Evolutionary conservation across 2,888 invertebrate species (phyloP), one percentile per base, ranked within the genome.

Genomic region (Ypsolopha scabrella): DNA sequence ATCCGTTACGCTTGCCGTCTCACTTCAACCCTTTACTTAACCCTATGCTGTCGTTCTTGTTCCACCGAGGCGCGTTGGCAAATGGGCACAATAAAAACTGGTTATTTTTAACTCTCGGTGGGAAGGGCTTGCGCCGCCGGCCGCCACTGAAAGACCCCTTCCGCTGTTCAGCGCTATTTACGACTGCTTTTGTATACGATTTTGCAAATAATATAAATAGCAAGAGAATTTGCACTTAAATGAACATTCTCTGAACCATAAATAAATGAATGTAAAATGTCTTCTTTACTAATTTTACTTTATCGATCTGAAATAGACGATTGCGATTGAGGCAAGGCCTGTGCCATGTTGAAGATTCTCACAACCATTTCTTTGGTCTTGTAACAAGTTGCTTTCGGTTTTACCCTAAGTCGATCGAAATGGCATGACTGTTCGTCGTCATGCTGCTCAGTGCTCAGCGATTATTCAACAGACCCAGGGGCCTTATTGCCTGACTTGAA

Each of bases 81-180:
- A 41, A 49, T 48, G 39, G 48, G 38, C 73, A 78, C 75, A 81
- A 78, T 79, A 82, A 82, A 82, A 83, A 83, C 80, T 77, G 80
- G 80, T 82, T 85, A 85, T 83, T 83, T 83, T 83, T 83, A 83
- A 81, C 80, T 81, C 69, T 70, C 13, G 24, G 35, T 71, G 73
- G 72, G 75, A 72, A 78, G 76, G 77, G 72, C 78, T 47, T 48
- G 72, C 72, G 65, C 67, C 70, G 70, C 68, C 75, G 65, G 70
- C 71, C 24, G 36, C 67, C 63, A 67, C 77, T 74, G 78, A 79
- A 80, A 80, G 69, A 65, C 72, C 73, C 70, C 72, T 79, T 78
- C 79, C 74, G 74, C 71, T 70, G 75, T 75, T 75, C 66, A 70
- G 63, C 62, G 57, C 58, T 66, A 64, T 67, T 68, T 64, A 64